phyloP scores from a whole-genome alignment of 2,113 vertebrate species.

The Egretta garzetta region DNA sequence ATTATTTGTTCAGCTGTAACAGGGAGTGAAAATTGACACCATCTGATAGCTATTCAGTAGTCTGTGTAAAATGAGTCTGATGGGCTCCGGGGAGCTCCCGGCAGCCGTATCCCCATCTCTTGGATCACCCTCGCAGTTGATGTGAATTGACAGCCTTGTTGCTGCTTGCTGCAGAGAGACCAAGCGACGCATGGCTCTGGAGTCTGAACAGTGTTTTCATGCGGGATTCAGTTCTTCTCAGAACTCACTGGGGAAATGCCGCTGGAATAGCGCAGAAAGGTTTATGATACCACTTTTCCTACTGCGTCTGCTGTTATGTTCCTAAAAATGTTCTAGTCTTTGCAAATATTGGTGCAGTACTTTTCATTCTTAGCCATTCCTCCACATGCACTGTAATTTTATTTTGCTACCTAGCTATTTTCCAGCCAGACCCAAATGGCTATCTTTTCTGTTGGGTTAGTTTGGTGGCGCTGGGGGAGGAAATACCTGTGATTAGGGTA shows the following conservation, averaged over 20 bases:
- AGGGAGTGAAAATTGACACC: background rate
- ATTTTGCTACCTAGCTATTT: background rate
- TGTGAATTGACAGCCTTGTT: background rate
- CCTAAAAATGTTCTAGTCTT: background rate
- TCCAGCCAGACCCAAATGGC: background rate
- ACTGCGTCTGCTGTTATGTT: rapidly evolving
- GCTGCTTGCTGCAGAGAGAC: background rate
- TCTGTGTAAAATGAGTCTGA: background rate
- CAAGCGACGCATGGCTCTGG: rapidly evolving
- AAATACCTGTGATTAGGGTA: background rate
- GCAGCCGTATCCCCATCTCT: background rate
- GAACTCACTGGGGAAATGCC: background rate
- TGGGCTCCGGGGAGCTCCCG: background rate
- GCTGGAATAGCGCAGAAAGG: background rate
- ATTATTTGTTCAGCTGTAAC: slow-evolving; percentile 12
- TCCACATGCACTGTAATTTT: background rate
- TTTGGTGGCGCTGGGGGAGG: background rate
- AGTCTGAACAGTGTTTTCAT: rapidly evolving
- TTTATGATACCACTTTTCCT: background rate
- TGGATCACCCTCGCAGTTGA: background rate
- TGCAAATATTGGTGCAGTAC: rapidly evolving
- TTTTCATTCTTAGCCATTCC: background rate
- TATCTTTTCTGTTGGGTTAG: rapidly evolving
- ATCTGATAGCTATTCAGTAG: background rate
- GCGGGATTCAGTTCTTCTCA: background rate